A percentile compares a stretch with the other conserved stretches of the same genome.
Evolutionary conservation across 2,113 vertebrate species (phyloP).

Genomic region (Marcusenius ussheri): DNA sequence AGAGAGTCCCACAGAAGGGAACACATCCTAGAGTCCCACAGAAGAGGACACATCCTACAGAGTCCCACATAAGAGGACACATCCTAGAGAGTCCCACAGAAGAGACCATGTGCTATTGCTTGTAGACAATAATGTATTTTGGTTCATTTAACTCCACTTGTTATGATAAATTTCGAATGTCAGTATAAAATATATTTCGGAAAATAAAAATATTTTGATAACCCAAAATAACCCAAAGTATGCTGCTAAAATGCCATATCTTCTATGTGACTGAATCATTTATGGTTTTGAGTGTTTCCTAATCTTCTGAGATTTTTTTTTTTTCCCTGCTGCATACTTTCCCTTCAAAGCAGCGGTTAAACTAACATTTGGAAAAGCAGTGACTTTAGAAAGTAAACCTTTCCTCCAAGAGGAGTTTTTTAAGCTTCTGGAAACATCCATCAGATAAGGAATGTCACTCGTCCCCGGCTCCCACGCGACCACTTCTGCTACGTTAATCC

Average conservation of each 20-base stretch:
- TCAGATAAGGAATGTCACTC: slow-evolving; percentile 19
- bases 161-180: not conserved
- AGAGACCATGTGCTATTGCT: not conserved
- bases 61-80: not conserved
- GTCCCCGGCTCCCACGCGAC: not conserved
- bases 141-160: not conserved
- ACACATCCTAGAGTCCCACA: not conserved
- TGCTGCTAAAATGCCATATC: not conserved
- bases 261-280: not conserved
- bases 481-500: not conserved
- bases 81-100: not conserved
- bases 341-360: not conserved
- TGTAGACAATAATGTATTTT: not conserved
- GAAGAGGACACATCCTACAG: not conserved
- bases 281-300: not conserved
- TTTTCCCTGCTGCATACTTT: not conserved
- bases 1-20: no score
- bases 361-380: not conserved
- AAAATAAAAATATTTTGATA: not conserved
- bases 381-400: slow-evolving; percentile 1
- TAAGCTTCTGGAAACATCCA: slow-evolving; percentile 4
- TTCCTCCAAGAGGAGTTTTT: slow-evolving; percentile 1
- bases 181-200: not conserved
- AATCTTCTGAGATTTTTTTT: not conserved
- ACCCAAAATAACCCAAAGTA: not conserved